phyloP scores from a whole-genome alignment of 1,140 invertebrate genomes.

The Andricus grossulariae region DNA sequence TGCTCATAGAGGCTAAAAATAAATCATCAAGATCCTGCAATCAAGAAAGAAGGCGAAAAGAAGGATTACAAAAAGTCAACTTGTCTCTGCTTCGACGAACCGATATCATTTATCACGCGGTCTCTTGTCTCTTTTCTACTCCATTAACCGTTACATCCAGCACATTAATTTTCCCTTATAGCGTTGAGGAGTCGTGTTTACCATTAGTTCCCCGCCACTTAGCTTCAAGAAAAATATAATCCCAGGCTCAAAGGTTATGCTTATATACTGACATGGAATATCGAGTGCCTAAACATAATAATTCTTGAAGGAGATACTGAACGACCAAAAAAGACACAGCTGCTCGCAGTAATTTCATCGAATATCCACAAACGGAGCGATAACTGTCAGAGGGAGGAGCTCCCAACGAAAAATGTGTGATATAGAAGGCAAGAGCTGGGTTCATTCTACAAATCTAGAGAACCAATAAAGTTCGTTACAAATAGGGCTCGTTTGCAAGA shows the following conservation, averaged over 20 bases:
- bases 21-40: neutral
- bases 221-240: slow-evolving; percentile 43
- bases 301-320: slow-evolving; percentile 52
- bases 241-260: slow-evolving; percentile 34
- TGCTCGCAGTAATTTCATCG: slow-evolving; percentile 70
- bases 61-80: neutral
- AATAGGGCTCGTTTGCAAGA: neutral
- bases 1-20: neutral
- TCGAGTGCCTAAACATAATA: slow-evolving; percentile 57
- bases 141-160: slow-evolving; percentile 69
- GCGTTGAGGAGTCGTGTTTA: slow-evolving; percentile 66
- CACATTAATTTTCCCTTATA: slow-evolving; percentile 68
- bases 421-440: slow-evolving; percentile 57
- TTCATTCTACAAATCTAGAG: slow-evolving; percentile 60
- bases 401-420: slow-evolving; percentile 59
- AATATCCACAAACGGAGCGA: slow-evolving; percentile 64
- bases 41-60: neutral
- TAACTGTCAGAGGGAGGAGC: slow-evolving; percentile 63
- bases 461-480: slow-evolving; percentile 14
- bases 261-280: slow-evolving; percentile 48
- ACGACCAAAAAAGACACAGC: slow-evolving; percentile 61
- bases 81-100: slow-evolving; percentile 45
- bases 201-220: slow-evolving; percentile 70
- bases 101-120: slow-evolving; percentile 61
- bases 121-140: slow-evolving; percentile 69